Percentiles rank a stretch among this genome's conserved stretches.
Evolutionary conservation across 2,797 vertebrate species (phyloP).

Genomic region (Oreochromis mossambicus): DNA sequence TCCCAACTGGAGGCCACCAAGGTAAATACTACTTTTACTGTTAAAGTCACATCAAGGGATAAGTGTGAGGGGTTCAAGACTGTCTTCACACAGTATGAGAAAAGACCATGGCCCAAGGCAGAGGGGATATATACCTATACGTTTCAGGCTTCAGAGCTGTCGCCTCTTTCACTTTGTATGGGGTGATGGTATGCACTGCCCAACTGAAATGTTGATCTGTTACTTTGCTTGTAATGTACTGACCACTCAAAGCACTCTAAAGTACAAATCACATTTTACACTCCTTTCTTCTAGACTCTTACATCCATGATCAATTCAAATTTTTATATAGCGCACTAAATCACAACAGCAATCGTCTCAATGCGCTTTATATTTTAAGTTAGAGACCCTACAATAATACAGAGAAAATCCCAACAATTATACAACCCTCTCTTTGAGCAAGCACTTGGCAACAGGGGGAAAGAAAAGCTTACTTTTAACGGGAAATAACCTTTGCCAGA

Average conservation of each 20-base stretch:
- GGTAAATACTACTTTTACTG: conserved; percentile 63
- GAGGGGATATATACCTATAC: neutral
- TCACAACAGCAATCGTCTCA: neutral
- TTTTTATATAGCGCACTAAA: neutral
- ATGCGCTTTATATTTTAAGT: neutral
- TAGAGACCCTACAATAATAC: neutral
- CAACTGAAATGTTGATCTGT: neutral
- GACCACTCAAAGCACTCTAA: neutral
- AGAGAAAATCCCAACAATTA: neutral
- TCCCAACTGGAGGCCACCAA: conserved; percentile 98
- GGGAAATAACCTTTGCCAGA: no score
- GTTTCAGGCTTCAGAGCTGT: neutral
- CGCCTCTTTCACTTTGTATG: neutral
- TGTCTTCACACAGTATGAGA: neutral
- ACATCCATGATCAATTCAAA: neutral
- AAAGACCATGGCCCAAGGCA: neutral
- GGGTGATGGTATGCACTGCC: neutral
- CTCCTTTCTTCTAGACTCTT: neutral
- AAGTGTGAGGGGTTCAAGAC: neutral
- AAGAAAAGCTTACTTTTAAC: no score
- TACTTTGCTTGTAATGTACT: neutral
- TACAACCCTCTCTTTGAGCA: no score
- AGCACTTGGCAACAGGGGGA: no score
- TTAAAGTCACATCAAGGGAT: neutral
- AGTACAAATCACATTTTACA: neutral